Evolutionary conservation across 2,797 vertebrate species (phyloP).

Genomic region (Potorous gilbertii): DNA sequence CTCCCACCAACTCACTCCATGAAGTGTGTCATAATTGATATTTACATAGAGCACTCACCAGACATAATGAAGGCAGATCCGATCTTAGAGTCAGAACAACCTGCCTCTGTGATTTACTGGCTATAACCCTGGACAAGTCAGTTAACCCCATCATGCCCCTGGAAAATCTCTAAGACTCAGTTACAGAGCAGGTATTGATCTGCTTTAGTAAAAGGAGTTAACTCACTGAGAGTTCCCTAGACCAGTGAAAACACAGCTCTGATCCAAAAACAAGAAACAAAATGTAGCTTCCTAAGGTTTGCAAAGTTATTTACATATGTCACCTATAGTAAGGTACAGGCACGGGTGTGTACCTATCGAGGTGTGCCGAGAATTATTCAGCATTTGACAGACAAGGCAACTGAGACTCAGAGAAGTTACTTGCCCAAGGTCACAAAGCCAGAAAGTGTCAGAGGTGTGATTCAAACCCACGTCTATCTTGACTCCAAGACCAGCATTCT

Average conservation of each 20-base stretch:
- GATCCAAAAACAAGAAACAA: neutral
- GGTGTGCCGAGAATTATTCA: neutral
- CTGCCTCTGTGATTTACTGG: neutral
- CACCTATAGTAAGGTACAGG: neutral
- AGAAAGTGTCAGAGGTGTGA: neutral
- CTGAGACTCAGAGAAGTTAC: slow-evolving; percentile 18
- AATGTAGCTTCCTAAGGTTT: neutral
- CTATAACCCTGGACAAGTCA: neutral
- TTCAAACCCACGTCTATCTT: neutral
- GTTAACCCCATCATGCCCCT: neutral
- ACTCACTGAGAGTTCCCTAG: neutral
- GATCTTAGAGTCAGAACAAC: neutral
- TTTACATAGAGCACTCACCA: neutral
- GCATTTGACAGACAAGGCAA: neutral
- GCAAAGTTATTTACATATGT: neutral
- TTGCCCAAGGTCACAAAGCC: neutral
- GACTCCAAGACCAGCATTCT: neutral
- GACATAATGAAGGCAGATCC: neutral
- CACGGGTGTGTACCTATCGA: neutral
- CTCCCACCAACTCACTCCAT: neutral
- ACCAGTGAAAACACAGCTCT: neutral
- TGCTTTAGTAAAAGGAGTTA: neutral
- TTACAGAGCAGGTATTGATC: too few species aligned
- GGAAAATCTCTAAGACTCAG: neutral
- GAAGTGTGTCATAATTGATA: neutral